Percentiles rank a stretch among this genome's conserved stretches.
phyloP scores from a whole-genome alignment of 1,140 invertebrate genomes.

The Lucilia cuprina region DNA sequence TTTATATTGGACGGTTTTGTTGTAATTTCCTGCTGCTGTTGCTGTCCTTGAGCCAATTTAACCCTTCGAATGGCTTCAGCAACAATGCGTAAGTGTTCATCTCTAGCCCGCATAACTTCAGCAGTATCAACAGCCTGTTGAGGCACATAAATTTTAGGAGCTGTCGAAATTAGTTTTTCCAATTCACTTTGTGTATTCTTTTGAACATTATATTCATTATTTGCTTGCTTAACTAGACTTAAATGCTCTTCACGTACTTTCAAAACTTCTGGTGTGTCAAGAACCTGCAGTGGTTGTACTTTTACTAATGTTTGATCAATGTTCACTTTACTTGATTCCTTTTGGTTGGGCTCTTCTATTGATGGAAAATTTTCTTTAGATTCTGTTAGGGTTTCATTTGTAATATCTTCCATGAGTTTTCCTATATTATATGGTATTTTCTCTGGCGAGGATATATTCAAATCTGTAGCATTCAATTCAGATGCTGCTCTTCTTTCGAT shows the following conservation, averaged over 20 bases:
- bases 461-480: too few relatives aligned
- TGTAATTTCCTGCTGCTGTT: not conserved
- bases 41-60: not conserved
- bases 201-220: not conserved
- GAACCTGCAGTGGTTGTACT: not conserved
- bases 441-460: too few relatives aligned
- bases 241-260: slow-evolving; percentile 52
- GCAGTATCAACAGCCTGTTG: slow-evolving; percentile 45
- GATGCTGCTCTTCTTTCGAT: too few relatives aligned
- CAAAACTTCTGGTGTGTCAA: slow-evolving; percentile 53
- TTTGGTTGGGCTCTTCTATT: too few relatives aligned
- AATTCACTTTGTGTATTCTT: not conserved
- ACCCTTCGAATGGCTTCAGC: not conserved
- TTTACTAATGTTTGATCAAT: not conserved
- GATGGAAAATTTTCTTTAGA: too few relatives aligned
- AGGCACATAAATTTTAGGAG: not conserved
- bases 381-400: too few relatives aligned
- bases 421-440: too few relatives aligned
- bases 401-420: too few relatives aligned
- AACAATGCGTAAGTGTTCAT: slow-evolving; percentile 49
- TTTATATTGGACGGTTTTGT: too few relatives aligned
- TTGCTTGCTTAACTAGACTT: slow-evolving; percentile 36
- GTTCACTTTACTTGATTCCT: not conserved
- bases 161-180: not conserved
- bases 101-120: slow-evolving; percentile 50